Base-by-base conservation (phyloP, 2,888 invertebrate genomes). In the Minunthozetes semirufus region DNA sequence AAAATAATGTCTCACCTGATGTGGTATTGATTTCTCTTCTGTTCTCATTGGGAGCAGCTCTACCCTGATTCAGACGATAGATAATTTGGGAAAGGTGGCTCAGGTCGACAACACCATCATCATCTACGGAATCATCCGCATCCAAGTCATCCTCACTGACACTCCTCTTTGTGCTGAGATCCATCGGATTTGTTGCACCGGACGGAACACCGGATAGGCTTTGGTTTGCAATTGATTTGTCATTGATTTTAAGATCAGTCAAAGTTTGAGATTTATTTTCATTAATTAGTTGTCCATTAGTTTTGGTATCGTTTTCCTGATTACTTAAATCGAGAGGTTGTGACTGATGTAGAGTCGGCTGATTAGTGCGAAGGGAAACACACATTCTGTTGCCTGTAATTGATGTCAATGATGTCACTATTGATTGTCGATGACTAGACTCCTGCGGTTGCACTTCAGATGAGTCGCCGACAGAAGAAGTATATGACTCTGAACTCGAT, bases 51-150 rank as follows among this genome's bases (percentile, higher is more conserved):
- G 53, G 22, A 1, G 53, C 53, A 22, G 19, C 8, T 25, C 19
- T 19, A 8, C 6, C 19, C 19, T 25, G 53, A 13, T 53, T 53
- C 1, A 53, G 53, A 11, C 53, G 19, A 11, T 53, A 53, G 8
- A 53, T 19, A 19, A 53, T 11, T 25, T 59, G 27, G 25, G 17
- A 19, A 2, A 59, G 19, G n/a, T n/a, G n/a, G 2, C 59, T 59
- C 59, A 59, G 17, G 27, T 59, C 59, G 25, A 59, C 29, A 8
- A 59, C 59, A 19, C 19, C 56, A 4, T 59, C 59, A 0, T 59
- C 59, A 27, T 80, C 79, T 53, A 79, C 80, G 29, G 78, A 79
- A 13, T 80, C 80, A 59, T 77, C 79, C 38, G 79, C 79, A 56
- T 80, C 79, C 68, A 79, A 79, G 53, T 78, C 75, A 53, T 78